Conservation (phyloP, 2,113 vertebrate genomes). For the Pseudorectes ferrugineus region DNA sequence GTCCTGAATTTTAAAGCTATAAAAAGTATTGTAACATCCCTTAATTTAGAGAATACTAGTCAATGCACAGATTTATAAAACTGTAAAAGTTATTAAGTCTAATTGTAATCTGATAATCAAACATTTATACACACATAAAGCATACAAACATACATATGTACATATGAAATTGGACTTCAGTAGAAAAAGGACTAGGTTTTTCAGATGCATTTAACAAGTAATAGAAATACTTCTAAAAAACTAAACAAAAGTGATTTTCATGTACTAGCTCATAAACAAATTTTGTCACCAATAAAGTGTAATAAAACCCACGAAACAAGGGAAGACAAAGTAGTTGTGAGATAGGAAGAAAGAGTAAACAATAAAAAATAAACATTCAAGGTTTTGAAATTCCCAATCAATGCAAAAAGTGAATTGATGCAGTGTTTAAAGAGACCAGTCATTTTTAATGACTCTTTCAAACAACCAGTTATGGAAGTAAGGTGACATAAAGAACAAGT, state of each 20-base stretch:
- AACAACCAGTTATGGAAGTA: not conserved
- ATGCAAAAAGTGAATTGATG: not conserved
- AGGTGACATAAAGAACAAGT: not conserved
- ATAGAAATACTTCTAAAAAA: not conserved
- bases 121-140: not conserved
- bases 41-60: not conserved
- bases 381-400: not conserved
- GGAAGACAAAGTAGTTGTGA: not conserved
- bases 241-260: not conserved
- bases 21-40: not conserved
- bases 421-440: not conserved
- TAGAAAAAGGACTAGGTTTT: not conserved
- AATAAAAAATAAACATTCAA: not conserved
- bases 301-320: not conserved
- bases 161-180: not conserved
- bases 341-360: not conserved
- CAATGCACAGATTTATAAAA: not conserved
- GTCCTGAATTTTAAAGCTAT: not conserved
- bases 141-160: accelerated
- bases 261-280: not conserved
- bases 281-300: not conserved
- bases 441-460: not conserved
- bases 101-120: not conserved
- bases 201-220: not conserved
- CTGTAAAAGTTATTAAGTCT: not conserved